These are phyloP conservation scores for Trichacis sp. DNA, from an alignment of 2,888 invertebrate species.

Conservation along the genomic window DNA sequence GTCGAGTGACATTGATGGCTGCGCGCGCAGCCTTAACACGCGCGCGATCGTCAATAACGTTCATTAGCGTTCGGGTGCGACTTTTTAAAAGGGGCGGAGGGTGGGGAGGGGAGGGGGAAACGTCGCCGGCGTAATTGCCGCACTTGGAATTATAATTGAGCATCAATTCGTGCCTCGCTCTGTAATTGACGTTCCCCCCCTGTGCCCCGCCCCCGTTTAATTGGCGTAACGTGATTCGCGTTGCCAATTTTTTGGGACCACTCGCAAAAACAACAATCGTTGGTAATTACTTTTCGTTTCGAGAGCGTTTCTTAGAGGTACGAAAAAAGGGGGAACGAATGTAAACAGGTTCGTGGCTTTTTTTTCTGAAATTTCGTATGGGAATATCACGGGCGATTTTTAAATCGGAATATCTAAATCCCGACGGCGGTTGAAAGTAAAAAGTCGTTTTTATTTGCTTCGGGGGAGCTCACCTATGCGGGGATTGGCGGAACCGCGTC, in stretches of 20 bases:
- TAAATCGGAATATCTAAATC: background rate
- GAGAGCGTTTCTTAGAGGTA: no score
- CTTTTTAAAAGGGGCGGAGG: background rate
- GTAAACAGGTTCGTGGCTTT: no score
- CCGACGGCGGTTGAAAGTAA: background rate
- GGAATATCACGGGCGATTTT: background rate
- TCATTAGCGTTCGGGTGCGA: conserved; percentile 45
- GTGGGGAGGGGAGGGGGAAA: background rate
- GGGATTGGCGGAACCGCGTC: conserved; percentile 45
- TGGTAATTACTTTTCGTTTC: no score
- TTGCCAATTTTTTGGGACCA: no score
- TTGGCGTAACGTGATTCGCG: no score
- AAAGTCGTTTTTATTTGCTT: background rate
- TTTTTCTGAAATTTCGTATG: conserved; percentile 11
- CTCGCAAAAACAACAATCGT: no score
- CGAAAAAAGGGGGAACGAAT: conserved; percentile 17
- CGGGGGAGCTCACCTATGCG: conserved; percentile 53
- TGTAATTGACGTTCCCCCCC: conserved; percentile 33
- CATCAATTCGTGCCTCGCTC: conserved; percentile 44
- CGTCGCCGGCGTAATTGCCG: conserved; percentile 31
- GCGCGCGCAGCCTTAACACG: conserved; percentile 50
- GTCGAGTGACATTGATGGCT: conserved; percentile 66
- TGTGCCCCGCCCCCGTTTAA: conserved; percentile 28
- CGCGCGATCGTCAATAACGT: conserved; percentile 40
- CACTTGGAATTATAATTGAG: conserved; percentile 45